Evolutionary conservation across 2,113 vertebrate species (phyloP).

Genomic region (Vombatus ursinus): DNA sequence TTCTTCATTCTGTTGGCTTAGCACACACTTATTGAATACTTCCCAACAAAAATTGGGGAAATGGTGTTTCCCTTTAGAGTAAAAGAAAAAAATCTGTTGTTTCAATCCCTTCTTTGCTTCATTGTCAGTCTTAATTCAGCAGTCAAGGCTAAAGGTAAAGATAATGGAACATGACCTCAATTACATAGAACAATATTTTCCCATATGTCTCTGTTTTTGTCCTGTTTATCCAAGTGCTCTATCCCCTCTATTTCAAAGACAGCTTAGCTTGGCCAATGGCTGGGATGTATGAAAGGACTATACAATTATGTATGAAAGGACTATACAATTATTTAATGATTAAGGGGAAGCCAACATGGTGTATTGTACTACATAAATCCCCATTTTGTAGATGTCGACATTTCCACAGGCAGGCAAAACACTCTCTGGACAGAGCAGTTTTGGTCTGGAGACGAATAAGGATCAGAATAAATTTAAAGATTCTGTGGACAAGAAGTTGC

Average conservation of each 20-base stretch:
- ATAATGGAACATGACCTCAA: background rate
- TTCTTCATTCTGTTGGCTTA: constrained; percentile 17
- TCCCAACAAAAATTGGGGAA: constrained; percentile 10
- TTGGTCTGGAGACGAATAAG: background rate
- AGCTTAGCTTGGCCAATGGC: constrained; percentile 9
- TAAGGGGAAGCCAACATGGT: background rate
- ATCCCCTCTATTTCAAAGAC: background rate
- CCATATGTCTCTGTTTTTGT: background rate
- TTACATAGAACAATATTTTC: background rate
- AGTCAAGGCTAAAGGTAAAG: background rate
- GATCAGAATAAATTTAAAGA: background rate
- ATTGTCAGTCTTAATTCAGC: background rate
- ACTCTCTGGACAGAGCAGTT: background rate
- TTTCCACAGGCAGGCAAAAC: background rate
- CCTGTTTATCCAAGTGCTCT: background rate
- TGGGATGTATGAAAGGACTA: background rate
- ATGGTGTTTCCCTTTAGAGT: constrained; percentile 29
- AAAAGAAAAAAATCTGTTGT: background rate
- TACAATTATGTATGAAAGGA: background rate
- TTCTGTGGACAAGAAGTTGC: background rate
- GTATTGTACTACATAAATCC: background rate
- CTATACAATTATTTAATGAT: constrained; percentile 13
- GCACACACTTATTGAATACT: background rate
- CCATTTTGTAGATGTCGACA: constrained; percentile 43
- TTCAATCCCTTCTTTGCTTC: constrained; percentile 13